Percentiles rank a stretch among this genome's conserved stretches.
Evolutionary conservation across 2,888 invertebrate species (phyloP).

Genomic region (Heliconius erato): DNA sequence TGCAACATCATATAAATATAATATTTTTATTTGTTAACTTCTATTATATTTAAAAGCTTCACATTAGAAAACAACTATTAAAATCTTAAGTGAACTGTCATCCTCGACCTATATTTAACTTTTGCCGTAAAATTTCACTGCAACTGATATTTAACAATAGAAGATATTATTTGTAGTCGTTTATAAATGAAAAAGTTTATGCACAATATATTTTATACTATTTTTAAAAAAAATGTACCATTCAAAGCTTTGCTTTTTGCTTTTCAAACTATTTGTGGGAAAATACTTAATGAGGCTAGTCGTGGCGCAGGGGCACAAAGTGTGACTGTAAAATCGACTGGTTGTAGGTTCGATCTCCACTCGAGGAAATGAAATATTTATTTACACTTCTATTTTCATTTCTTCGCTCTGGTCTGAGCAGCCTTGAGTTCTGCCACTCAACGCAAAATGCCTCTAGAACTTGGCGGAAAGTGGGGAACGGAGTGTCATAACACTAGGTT

Average conservation of each 20-base stretch:
- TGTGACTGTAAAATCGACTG: no score
- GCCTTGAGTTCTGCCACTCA: no score
- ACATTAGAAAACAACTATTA: conserved; percentile 6
- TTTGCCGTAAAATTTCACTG: conserved; percentile 1
- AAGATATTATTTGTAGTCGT: neutral
- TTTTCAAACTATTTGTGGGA: neutral
- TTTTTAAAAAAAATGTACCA: neutral
- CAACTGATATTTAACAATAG: conserved; percentile 4
- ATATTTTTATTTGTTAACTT: neutral
- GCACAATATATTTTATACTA: neutral
- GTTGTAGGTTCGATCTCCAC: no score
- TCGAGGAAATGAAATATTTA: no score
- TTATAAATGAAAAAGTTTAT: neutral
- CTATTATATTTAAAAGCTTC: conserved; percentile 4
- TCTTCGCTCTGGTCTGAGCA: no score
- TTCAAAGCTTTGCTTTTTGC: neutral
- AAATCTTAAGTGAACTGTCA: conserved; percentile 26
- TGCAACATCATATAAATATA: neutral
- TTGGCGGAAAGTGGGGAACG: no score
- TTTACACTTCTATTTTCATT: no score
- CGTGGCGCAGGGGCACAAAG: no score
- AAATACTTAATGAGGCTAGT: no score
- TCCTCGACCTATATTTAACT: conserved; percentile 26
- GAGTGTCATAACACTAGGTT: no score
- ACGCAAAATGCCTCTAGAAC: no score